Percentiles rank a stretch among this genome's conserved stretches.
Conservation (phyloP, 1,140 invertebrate species). For the Conopomorpha cramerella region DNA sequence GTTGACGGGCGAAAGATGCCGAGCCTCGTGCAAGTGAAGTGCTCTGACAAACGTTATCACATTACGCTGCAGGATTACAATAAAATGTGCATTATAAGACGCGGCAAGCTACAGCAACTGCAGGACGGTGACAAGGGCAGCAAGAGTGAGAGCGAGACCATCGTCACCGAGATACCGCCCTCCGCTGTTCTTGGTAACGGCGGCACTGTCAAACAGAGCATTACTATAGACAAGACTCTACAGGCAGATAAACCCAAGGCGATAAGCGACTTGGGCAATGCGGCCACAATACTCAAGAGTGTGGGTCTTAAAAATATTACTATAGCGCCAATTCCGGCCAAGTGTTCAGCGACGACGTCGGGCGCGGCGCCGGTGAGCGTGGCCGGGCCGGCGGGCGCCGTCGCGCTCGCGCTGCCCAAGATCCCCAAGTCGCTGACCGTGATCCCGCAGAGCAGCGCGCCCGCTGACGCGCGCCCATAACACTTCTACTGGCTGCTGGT, state of each 20-base stretch:
- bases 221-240: slow-evolving; percentile 16
- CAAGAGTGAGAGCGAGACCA: slow-evolving; percentile 21
- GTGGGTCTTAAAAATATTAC: slow-evolving; percentile 55
- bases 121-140: slow-evolving; percentile 48
- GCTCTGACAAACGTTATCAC: slow-evolving; percentile 68
- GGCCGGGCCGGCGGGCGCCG: slow-evolving; percentile 18
- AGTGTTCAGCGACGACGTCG: slow-evolving; percentile 36
- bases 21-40: slow-evolving; percentile 65
- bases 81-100: slow-evolving; percentile 68
- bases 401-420: slow-evolving; percentile 63
- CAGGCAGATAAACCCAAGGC: slow-evolving; percentile 16
- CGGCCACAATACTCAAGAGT: slow-evolving; percentile 47
- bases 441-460: slow-evolving; percentile 64
- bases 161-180: slow-evolving; percentile 34
- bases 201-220: slow-evolving; percentile 26
- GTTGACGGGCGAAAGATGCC: slow-evolving; percentile 62
- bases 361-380: slow-evolving; percentile 15
- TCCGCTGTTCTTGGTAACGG: slow-evolving; percentile 30
- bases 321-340: slow-evolving; percentile 41
- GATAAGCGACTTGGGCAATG: slow-evolving; percentile 17
- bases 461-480: slow-evolving; percentile 26
- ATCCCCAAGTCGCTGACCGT: slow-evolving; percentile 78
- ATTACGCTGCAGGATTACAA: slow-evolving; percentile 73
- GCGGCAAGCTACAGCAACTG: slow-evolving; percentile 65
- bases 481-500: slow-evolving; percentile 30